phyloP scores from a whole-genome alignment of 2,113 vertebrate genomes.

The Calyptommatus sinebrachiatus region DNA sequence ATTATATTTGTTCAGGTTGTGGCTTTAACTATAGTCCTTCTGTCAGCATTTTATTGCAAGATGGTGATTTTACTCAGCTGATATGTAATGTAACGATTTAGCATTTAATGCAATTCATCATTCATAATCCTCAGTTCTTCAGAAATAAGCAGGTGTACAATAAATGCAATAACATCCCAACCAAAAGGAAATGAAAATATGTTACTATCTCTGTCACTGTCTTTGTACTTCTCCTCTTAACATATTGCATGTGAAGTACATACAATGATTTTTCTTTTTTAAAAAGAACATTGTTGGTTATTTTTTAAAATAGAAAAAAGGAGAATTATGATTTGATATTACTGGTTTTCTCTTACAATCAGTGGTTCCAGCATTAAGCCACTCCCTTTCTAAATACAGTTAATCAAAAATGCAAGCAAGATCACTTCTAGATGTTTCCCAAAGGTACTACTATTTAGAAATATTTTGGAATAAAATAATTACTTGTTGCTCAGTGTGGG shows the following conservation, averaged over 20 bases:
- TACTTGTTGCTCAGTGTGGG: no score
- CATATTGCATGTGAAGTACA: conserved; percentile 49
- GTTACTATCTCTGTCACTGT: conserved; percentile 50
- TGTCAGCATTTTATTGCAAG: conserved; percentile 41
- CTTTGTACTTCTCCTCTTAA: conserved; percentile 60
- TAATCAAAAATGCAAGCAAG: no score
- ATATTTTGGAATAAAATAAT: no score
- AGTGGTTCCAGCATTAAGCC: no score
- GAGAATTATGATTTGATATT: no score
- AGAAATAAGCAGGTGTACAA: conserved; percentile 68
- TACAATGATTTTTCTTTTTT: conserved; percentile 45
- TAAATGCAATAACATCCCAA: conserved; percentile 57
- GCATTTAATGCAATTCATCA: conserved; percentile 68
- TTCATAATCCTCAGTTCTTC: conserved; percentile 69
- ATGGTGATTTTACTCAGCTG: conserved; percentile 60
- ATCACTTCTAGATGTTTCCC: no score
- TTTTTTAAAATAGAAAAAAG: no score
- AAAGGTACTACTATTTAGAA: no score
- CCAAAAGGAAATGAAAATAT: conserved; percentile 53
- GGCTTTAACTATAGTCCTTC: conserved; percentile 32
- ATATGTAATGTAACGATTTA: conserved; percentile 73
- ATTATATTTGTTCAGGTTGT: conserved; percentile 36
- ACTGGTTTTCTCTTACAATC: no score
- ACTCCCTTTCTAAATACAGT: no score
- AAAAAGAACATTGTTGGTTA: background rate